Base-by-base conservation (phyloP, 2,888 invertebrate species). In the Melanostoma mellinum region DNA sequence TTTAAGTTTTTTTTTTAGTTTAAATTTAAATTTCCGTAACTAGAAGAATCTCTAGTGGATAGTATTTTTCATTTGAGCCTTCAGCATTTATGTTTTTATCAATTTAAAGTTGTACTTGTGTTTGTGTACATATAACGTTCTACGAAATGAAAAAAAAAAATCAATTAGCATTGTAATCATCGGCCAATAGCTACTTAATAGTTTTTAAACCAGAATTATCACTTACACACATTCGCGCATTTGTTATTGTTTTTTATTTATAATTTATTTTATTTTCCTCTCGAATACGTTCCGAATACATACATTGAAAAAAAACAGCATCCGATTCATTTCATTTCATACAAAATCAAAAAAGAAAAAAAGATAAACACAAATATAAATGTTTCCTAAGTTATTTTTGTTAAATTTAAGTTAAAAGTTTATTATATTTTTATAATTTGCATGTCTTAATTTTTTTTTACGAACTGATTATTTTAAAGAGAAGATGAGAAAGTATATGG, bases 381-480 rank as follows among this genome's bases (percentile, higher is more conserved):
- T 82, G 81, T 73, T 78, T 82, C 42, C 67, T 82, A 82, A 82
- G 82, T 82, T 82, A 82, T 82, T 82, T 82, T 74, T 65, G 32
- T 60, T 63, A 52, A 67, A 20, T 74, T 78, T 58, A 69, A 65
- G 42, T 55, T 63, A 48, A 55, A 42, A 42, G 35, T 36, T 42
- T 63, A 50, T 53, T 58, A 35, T 50, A 10, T 32, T 52, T 33
- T 33, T 48, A 63, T 58, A 9, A 52, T 10, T 69, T 69, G 36
- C 33, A 44, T 69, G 55, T 76, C 65, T 53, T 48, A 35, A 46
- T 33, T 67, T 63, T 76, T 76, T 77, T 82, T 78, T 82, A 82
- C 78, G 82, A 82, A 82, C 82, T 82, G 82, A 82, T 82, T 78
- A 82, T 69, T 78, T 65, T 82, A 78, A 82, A 73, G 63, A 20